Base-by-base conservation (phyloP, 2,797 vertebrate species). In the Catamblyrhynchus diadema region DNA sequence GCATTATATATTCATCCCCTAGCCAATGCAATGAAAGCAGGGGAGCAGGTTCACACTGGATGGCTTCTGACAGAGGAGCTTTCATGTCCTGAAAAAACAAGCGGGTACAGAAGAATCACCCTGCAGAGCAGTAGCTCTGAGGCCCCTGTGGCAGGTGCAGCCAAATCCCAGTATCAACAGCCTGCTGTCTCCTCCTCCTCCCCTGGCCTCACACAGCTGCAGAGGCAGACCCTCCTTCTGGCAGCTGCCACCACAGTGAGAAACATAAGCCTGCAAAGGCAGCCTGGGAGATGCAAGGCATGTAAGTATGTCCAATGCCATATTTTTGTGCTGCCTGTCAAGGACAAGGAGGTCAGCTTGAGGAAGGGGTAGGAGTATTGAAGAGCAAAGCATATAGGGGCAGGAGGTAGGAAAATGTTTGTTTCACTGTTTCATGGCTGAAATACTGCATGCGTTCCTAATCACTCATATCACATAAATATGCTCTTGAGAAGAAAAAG, bases 401-500 rank as follows among this genome's bases (percentile, higher is more conserved):
- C 14, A 79, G 25, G 16, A 88, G 6, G 35, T 8, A 80, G 24
- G 48, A 41, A 71, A 62, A 81, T 45, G 4, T 61, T 82, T 56
- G 22, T 71, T 88, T 37, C 25, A 12, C 20, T 50, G 24, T 17
- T 57, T 35, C 33, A 22, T 0, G 3, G 2, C 24, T 92, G 74
- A 39, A 89, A 60, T 67, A 20, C 32, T 74, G 11, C 51, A 37
- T 27, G 18, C 33, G 30, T 86, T 94, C 48, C 53, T 67, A 73
- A 44, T 86, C 45, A 73, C 32, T 85, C 56, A 71, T 65, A 61
- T 61, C 39, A 67, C 8, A 4, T 71, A 61, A 88, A 88, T 44
- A 53, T 27, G 30, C 66, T 85, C 71, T 87, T 80, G 57, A 89
- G 84, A 90, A 92, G 44, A 92, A 88, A 57, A 86, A 78, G 71